Percentiles rank a stretch among this genome's conserved stretches.
These are phyloP conservation scores for Torymus texanus DNA, from an alignment of 2,888 invertebrate genomes.

Conservation along the genomic window DNA sequence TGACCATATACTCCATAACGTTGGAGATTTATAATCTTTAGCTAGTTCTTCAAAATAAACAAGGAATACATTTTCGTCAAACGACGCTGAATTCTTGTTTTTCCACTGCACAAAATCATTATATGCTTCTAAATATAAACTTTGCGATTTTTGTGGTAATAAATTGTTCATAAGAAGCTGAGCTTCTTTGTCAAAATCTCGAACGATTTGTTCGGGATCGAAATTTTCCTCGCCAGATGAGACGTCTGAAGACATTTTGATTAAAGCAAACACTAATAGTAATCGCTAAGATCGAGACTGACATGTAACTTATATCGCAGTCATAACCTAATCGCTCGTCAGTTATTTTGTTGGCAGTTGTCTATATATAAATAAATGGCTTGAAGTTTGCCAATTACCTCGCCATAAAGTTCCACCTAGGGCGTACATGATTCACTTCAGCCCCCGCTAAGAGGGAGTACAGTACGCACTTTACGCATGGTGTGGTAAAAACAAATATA, in stretches of 20 bases:
- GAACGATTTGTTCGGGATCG: slow-evolving; percentile 1
- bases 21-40: not conserved
- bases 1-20: too few relatives aligned
- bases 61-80: slow-evolving; percentile 28
- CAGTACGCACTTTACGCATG: too few relatives aligned
- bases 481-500: too few relatives aligned
- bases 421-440: too few relatives aligned
- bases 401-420: too few relatives aligned
- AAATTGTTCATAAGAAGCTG: slow-evolving; percentile 19
- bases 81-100: slow-evolving; percentile 18
- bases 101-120: slow-evolving; percentile 9
- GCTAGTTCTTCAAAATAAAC: slow-evolving; percentile 17
- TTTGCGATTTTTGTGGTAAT: not conserved
- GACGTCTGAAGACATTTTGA: not conserved
- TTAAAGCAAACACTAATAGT: not conserved
- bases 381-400: too few relatives aligned
- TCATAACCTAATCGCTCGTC: too few relatives aligned
- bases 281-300: too few relatives aligned
- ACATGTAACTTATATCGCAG: too few relatives aligned
- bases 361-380: too few relatives aligned
- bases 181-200: slow-evolving; percentile 18
- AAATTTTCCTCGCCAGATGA: slow-evolving; percentile 9
- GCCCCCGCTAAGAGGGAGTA: too few relatives aligned
- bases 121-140: slow-evolving; percentile 7
- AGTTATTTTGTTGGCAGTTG: too few relatives aligned